Evolutionary conservation across 2,797 vertebrate species (phyloP), one percentile per base, ranked within the genome.

Genomic region (Rhinogobio ventralis): DNA sequence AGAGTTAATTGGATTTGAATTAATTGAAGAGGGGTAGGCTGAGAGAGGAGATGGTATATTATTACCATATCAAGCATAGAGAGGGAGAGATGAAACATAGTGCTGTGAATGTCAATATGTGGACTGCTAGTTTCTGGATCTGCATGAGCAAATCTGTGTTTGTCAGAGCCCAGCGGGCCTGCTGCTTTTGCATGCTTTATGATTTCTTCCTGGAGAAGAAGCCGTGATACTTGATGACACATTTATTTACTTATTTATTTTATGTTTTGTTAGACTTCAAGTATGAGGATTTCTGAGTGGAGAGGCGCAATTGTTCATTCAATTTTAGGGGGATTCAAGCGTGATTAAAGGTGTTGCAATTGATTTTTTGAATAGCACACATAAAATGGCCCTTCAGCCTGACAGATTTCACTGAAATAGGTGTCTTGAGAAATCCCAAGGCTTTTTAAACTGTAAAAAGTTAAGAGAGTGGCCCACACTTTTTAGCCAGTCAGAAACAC

Each of bases 1-100:
- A 66, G 23, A 49, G 89, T 84, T 93, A 91, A 94, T 92, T 92
- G 86, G 89, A 92, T 93, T 91, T 79, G 89, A 89, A 77, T 81
- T 83, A 84, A 84, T 85, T 86, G 7, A 77, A 78, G 64, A 71
- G 28, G 79, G 79, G 30, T 76, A 57, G 64, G 39, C 79, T 49
- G 64, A 85, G 64, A 75, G 55, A 33, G 51, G 71, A 85, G 72
- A 76, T 85, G 45, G 36, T 67, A 20, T 67, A 67, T 81, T 51
- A 66, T 68, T 81, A 81, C 72, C 36, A 77, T 75, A 86, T 84
- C 49, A 86, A n/a, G 9, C 45, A 68, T 60, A 79, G 51, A 77
- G 33, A 84, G 49, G 23, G 55, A 60, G 49, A 72, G 33, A 71
- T 39, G 85, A 75, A 81, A 51, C 88, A 73, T 66, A 79, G 11